phyloP scores from a whole-genome alignment of 2,888 invertebrate genomes.

The Octonoba sinensis region DNA sequence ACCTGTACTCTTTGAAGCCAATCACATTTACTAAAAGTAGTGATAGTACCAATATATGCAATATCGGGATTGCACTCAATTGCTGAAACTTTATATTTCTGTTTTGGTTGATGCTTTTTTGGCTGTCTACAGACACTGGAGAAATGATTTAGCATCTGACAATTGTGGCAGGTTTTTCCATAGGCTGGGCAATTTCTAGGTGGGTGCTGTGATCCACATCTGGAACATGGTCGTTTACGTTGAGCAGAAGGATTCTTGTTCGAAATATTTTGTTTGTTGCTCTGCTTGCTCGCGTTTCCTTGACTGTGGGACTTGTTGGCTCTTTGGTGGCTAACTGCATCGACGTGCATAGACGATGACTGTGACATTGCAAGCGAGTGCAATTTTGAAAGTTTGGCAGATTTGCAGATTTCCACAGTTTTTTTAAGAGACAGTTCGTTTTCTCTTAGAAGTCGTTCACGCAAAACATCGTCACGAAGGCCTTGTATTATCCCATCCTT shows the following conservation, averaged over 20 bases:
- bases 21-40: no score
- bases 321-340: no score
- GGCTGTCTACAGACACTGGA: constrained; percentile 5
- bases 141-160: constrained; percentile 11
- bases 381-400: no score
- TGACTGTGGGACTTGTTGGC: no score
- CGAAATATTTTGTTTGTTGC: no score
- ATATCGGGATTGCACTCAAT: neutral
- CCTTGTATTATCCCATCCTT: constrained; percentile 1
- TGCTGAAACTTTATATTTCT: neutral
- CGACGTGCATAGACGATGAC: no score
- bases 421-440: neutral
- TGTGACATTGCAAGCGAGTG: no score
- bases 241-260: no score
- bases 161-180: constrained; percentile 17
- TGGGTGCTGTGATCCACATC: constrained; percentile 1
- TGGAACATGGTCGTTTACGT: neutral
- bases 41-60: no score
- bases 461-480: neutral
- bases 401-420: constrained; percentile 10
- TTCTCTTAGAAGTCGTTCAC: neutral
- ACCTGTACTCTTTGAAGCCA: no score
- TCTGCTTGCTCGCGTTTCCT: no score
- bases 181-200: constrained; percentile 8
- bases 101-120: neutral